Percentiles rank a stretch among this genome's conserved stretches.
Evolutionary conservation across 1,140 invertebrate genomes (phyloP).

Genomic region (Dysdera silvatica): DNA sequence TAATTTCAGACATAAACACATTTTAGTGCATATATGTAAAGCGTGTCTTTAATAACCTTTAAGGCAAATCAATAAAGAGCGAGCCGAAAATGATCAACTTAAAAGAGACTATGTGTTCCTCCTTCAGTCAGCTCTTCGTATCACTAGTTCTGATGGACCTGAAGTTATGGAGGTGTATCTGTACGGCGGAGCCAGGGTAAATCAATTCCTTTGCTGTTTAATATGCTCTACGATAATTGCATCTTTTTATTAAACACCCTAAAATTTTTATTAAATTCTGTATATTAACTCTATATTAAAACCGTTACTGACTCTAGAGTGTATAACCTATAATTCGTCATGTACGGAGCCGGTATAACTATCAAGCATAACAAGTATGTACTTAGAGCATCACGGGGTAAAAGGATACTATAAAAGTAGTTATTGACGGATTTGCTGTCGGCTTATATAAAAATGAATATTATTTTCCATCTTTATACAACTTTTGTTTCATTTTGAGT

Average conservation of each 20-base stretch:
- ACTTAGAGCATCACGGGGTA: no score
- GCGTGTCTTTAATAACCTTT: neutral
- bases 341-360: no score
- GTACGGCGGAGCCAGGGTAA: conserved; percentile 49
- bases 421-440: no score
- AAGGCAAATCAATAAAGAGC: conserved; percentile 40
- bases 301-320: no score
- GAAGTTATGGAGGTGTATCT: conserved; percentile 47
- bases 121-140: conserved; percentile 49
- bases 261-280: neutral
- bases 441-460: no score
- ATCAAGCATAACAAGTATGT: no score
- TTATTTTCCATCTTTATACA: no score
- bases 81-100: conserved; percentile 47
- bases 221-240: neutral
- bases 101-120: conserved; percentile 50
- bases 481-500: no score
- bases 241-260: neutral
- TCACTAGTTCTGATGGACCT: conserved; percentile 46
- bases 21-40: neutral
- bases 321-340: no score
- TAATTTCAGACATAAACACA: neutral
- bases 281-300: no score
- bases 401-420: no score
- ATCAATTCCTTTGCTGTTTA: neutral